Evolutionary conservation across 2,113 vertebrate species (phyloP), one percentile per base, ranked within the genome.

Genomic region (Oreochromis aureus): DNA sequence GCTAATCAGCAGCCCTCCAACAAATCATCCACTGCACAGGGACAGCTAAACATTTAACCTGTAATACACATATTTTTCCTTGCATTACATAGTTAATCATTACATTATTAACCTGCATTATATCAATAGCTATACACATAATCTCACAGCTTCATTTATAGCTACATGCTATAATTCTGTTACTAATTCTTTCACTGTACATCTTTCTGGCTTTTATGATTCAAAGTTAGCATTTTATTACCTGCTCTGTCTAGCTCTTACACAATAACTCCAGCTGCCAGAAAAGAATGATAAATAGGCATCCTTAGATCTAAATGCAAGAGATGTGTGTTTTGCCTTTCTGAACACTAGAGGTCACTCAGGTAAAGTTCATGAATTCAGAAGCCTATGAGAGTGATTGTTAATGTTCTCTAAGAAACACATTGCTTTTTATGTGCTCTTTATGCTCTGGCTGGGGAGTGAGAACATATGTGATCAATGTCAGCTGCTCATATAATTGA

Each of bases 361-460:
- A 0, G 58, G 3, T 19, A 34, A 61, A 34, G 30, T 61, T 61
- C 8, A 61, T 61, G 15, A 61, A 61, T 61, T 34, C 0, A 34
- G 58, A 61, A 0, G 30, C 30, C 30, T 61, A 34, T 61, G 1
- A 19, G 30, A 61, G 0, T 0, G 30, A 61, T 1, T 34, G 0
- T 61, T 61, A 61, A 61, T 0, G 9, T 61, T 18, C 8, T 61
- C 15, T 61, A 61, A 61, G 58, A 18, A 61, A 61, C 8, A 32
- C 8, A 61, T 61, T 61, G 58, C 16, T 61, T 61, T 34, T 32
- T 32, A 61, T 61, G 0, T 32, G 27, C 27, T 61, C 8, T 61
- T 19, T 19, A 10, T 34, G 59, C 5, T 34, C 16, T 30, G 56
- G 56, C 13, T 59, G 24, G 56, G 24, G 24, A 59, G 56, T 30